Percentiles rank a stretch among this genome's conserved stretches.
Conservation (phyloP, 2,888 invertebrate genomes). For the Dasysyrphus albostriatus region DNA sequence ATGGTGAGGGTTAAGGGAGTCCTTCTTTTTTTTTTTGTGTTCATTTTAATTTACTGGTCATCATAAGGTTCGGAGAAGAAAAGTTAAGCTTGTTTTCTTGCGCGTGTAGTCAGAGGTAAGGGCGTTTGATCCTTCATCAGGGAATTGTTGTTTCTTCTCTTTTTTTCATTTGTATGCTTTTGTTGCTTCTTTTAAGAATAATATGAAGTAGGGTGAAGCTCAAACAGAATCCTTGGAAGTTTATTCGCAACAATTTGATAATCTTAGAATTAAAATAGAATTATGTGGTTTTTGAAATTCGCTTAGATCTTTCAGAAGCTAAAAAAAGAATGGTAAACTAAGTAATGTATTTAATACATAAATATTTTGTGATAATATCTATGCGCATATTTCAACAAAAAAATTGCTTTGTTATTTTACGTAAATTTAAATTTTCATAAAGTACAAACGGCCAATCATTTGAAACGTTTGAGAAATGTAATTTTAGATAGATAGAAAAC, state of each 20-base stretch:
- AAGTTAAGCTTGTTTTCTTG: conserved; percentile 57
- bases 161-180: not conserved
- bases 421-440: too few species aligned
- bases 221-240: not conserved
- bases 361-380: too few species aligned
- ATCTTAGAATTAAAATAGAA: conserved; percentile 21
- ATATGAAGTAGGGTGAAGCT: not conserved
- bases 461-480: too few species aligned
- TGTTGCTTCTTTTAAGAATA: conserved; percentile 40
- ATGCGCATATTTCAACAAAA: too few species aligned
- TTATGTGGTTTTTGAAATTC: not conserved
- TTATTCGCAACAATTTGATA: conserved; percentile 10
- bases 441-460: too few species aligned
- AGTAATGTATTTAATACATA: too few species aligned
- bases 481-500: too few species aligned
- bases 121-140: conserved; percentile 70
- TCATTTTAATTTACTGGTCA: conserved; percentile 70
- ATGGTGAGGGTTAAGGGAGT: conserved; percentile 10
- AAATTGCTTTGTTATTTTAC: too few species aligned
- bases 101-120: not conserved
- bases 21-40: conserved; percentile 55
- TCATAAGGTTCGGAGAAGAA: conserved; percentile 57
- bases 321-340: not conserved
- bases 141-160: conserved; percentile 46
- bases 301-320: conserved; percentile 5